Base-by-base conservation (phyloP, 2,888 invertebrate genomes). In the Troides oblongomaculatus region DNA sequence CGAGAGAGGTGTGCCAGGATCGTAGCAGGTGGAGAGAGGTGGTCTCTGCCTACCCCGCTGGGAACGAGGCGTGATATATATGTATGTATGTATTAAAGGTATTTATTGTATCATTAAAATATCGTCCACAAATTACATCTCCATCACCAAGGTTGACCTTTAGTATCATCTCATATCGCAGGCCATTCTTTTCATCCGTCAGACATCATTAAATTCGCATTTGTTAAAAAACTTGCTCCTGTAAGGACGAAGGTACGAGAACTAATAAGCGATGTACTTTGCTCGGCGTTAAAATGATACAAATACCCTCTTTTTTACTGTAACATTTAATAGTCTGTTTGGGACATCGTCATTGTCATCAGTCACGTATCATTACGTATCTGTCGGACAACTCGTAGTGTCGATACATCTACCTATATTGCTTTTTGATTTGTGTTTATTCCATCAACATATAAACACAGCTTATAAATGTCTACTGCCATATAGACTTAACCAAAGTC, bases 171-270 rank as follows among this genome's bases (percentile, higher is more conserved):
- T 57, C 39, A 21, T 57, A 36, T 58, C 43, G 57, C 18, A 56
- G 39, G 12, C 62, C 63, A 68, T 68, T 56, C 62, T 68, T 58
- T 68, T 43, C 30, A 62, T 58, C 67, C 57, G 62, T 62, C 67
- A 68, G 62, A 68, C 57, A 43, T 64, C 64, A 69, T 64, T 64
- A 69, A 64, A 69, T 25, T 60, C 64, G 21, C 69, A 69, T 69
- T 64, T 69, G 57, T 58, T 17, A 43, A 62, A 68, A 62, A 67
- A 62, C 36, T 39, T 50, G 30, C 53, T 59, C 10, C 36, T 30
- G 12, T 64, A 64, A 68, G 50, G 68, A 63, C 53, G 30, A 68
- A 64, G 63, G 68, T 69, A 61, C 56, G 61, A 46, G 56, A 61
- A 64, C 60, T 61, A 57, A 30, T 43, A 25, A 25, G 56, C 30